These are phyloP conservation scores for Carposina sasakii DNA, from an alignment of 1,140 invertebrate species.

Conservation along the genomic window DNA sequence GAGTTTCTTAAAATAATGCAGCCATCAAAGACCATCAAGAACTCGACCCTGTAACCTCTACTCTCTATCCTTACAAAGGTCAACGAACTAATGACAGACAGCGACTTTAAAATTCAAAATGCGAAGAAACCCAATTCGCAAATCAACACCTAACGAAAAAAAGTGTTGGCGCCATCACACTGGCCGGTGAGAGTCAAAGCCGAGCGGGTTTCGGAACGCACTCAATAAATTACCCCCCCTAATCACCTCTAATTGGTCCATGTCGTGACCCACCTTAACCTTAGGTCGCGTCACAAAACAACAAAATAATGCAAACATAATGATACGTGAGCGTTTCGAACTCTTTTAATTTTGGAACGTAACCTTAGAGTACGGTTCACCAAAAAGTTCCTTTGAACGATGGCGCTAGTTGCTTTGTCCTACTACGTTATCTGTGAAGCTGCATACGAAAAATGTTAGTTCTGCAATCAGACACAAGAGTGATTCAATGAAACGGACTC, in stretches of 20 bases:
- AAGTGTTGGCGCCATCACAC: slow-evolving; percentile 45
- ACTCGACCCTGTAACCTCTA: too few relatives aligned
- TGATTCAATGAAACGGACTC: too few relatives aligned
- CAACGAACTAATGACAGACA: too few relatives aligned
- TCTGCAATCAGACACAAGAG: too few relatives aligned
- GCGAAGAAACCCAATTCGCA: slow-evolving; percentile 42
- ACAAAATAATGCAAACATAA: slow-evolving; percentile 68
- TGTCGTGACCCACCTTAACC: slow-evolving; percentile 68
- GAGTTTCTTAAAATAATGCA: too few relatives aligned
- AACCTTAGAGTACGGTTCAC: slow-evolving; percentile 44
- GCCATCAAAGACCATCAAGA: too few relatives aligned
- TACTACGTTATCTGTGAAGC: too few relatives aligned
- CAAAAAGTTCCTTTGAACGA: too few relatives aligned
- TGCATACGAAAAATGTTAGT: too few relatives aligned
- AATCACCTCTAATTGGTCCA: slow-evolving; percentile 68
- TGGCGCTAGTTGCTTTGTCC: too few relatives aligned
- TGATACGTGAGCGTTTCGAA: slow-evolving; percentile 53
- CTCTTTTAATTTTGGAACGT: slow-evolving; percentile 66
- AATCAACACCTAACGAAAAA: slow-evolving; percentile 41
- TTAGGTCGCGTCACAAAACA: slow-evolving; percentile 54
- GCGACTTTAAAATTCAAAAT: slow-evolving; percentile 4
- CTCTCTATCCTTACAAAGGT: too few relatives aligned
- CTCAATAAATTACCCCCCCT: slow-evolving; percentile 65
- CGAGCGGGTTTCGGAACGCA: slow-evolving; percentile 50
- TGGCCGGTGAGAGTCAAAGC: slow-evolving; percentile 34